phyloP scores from a whole-genome alignment of 2,113 vertebrate genomes.

The Girardinichthys multiradiatus region DNA sequence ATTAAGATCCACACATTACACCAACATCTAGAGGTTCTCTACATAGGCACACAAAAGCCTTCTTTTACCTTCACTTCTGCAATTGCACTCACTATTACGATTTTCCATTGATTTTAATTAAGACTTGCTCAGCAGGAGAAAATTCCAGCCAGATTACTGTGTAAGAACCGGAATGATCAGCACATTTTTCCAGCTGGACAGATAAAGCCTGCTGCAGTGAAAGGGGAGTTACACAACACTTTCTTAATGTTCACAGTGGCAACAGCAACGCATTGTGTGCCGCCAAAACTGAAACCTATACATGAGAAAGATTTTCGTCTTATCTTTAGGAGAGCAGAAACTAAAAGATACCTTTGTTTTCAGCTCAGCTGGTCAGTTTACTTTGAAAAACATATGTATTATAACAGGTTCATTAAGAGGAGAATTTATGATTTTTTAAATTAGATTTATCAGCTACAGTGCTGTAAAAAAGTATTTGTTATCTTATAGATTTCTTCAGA shows the following conservation, averaged over 20 bases:
- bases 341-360: background rate
- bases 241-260: conserved; percentile 42
- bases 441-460: background rate
- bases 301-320: conserved; percentile 8
- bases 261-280: conserved; percentile 21
- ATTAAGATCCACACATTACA: conserved; percentile 31
- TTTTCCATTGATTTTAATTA: conserved; percentile 88
- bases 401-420: background rate
- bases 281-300: conserved; percentile 17
- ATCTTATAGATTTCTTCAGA: background rate
- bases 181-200: conserved; percentile 82
- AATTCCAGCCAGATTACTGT: conserved; percentile 85
- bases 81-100: conserved; percentile 76
- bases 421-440: background rate
- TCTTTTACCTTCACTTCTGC: conserved; percentile 54
- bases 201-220: conserved; percentile 75
- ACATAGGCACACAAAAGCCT: conserved; percentile 41
- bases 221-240: conserved; percentile 71
- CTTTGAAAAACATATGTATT: background rate
- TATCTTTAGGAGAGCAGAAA: background rate
- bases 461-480: too few species aligned
- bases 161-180: conserved; percentile 80
- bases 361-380: background rate
- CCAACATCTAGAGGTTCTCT: conserved; percentile 48
- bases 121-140: conserved; percentile 83